A percentile compares a stretch with the other conserved stretches of the same genome.
These are phyloP conservation scores for Pristionchus japonicus DNA, from an alignment of 2,888 invertebrate species.

Conservation along the genomic window DNA sequence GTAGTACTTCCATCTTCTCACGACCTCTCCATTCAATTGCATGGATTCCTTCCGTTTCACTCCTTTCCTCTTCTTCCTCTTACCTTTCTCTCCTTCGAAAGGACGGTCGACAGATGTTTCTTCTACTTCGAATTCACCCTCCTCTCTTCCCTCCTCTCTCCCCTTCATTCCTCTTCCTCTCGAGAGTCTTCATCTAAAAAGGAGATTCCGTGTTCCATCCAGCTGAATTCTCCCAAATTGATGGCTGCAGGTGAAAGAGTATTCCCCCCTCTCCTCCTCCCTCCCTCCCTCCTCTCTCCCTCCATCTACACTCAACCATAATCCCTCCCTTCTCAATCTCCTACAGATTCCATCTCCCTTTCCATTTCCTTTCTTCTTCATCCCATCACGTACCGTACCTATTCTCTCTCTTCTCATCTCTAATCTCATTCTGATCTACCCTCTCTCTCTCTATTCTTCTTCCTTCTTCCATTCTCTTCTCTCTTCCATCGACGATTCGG, in stretches of 20 bases:
- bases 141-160: background rate
- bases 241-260: background rate
- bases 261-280: background rate
- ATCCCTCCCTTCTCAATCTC: conserved; percentile 9
- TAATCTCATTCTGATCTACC: conserved; percentile 12
- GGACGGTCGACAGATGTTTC: background rate
- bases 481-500: background rate
- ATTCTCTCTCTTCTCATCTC: conserved; percentile 3
- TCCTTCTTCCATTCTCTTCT: background rate
- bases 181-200: background rate
- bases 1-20: background rate
- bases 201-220: background rate
- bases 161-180: background rate
- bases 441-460: background rate
- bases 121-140: background rate
- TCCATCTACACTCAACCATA: background rate
- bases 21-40: background rate
- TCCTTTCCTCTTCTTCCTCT: background rate
- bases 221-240: conserved; percentile 4
- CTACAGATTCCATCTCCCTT: conserved; percentile 5
- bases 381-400: background rate
- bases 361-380: conserved; percentile 20
- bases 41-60: background rate
- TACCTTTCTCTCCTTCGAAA: background rate
- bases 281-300: conserved; percentile 16